Base-by-base conservation (phyloP, 2,888 invertebrate genomes). In the Pseudococcus longispinus region DNA sequence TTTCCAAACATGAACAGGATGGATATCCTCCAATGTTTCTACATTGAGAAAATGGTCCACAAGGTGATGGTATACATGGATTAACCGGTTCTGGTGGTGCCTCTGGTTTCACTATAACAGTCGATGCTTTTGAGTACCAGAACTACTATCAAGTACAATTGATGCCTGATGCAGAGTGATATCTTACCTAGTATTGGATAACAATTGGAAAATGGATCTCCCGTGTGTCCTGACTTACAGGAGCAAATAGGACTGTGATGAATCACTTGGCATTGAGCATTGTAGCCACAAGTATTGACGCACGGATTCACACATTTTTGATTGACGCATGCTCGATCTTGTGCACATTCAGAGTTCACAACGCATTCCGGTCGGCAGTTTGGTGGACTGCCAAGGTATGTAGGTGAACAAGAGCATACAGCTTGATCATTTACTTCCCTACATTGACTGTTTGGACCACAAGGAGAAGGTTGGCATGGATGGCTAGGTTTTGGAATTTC, bases 21-120 rank as follows among this genome's bases (percentile, higher is more conserved):
- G 95, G 94, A 42, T 92, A 91, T 55, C 93, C 93, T 88, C 94
- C 93, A 18, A 92, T 91, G 89, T 94, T 93, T 88, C 93, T 92
- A 89, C 96, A 96, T 90, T 94, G 92, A 2, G 96, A 94, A 90
- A 95, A 94, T 42, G 94, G 93, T 26, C 96, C 96, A 90, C 96
- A 96, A 1, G 96, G 95, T 46, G 95, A 94, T 60, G 95, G 95
- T 84, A 93, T 90, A 90, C 96, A 96, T 2, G 92, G 92, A 88
- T 91, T 89, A 15, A 87, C 65, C 44, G 87, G 87, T n/a, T 88
- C 88, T 77, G 88, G 88, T 29, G 90, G 89, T 74, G 89, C 89
- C 82, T 89, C 90, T 89, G 89, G 77, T 77, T 77, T 44, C 8
- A 46, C 85, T 85, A 37, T 37, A 5, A 37, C 5, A 37, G 37